Percentiles rank a stretch among this genome's conserved stretches.
These are phyloP conservation scores for Drosophila gaucha DNA, from an alignment of 2,888 invertebrate genomes.

Conservation along the genomic window DNA sequence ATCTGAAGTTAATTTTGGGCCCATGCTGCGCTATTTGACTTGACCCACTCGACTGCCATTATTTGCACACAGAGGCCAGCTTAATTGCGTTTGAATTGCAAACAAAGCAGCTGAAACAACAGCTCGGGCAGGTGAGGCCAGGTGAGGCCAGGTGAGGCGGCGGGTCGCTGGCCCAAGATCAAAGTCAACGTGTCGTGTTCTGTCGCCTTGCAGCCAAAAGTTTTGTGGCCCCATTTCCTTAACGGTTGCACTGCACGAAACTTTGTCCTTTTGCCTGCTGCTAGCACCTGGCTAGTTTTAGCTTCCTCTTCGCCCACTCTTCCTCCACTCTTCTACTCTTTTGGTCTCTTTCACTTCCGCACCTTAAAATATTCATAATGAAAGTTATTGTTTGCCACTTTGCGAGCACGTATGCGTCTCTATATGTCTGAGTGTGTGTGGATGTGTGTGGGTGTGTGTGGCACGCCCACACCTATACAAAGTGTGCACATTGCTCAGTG, in stretches of 20 bases:
- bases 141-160: background rate
- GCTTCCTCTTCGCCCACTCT: too few species aligned
- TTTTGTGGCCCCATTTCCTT: conserved; percentile 59
- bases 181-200: conserved; percentile 71
- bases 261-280: conserved; percentile 65
- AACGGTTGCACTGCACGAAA: conserved; percentile 57
- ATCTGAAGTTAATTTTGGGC: conserved; percentile 44
- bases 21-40: conserved; percentile 51
- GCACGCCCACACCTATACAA: conserved; percentile 29
- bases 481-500: conserved; percentile 42
- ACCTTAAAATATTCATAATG: conserved; percentile 72
- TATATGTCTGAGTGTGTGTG: background rate
- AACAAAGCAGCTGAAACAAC: conserved; percentile 48
- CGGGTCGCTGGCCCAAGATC: conserved; percentile 58
- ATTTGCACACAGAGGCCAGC: conserved; percentile 46
- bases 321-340: background rate
- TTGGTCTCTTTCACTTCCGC: conserved; percentile 43
- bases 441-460: conserved; percentile 15
- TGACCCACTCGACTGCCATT: conserved; percentile 36
- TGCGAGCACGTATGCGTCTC: conserved; percentile 11
- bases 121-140: background rate
- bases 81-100: conserved; percentile 70
- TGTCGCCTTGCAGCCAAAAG: conserved; percentile 61
- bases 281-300: conserved; percentile 20
- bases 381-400: conserved; percentile 73